Percentiles rank a stretch among this genome's conserved stretches.
Conservation (phyloP, 2,797 vertebrate species). For the Onychomys leucogaster region DNA sequence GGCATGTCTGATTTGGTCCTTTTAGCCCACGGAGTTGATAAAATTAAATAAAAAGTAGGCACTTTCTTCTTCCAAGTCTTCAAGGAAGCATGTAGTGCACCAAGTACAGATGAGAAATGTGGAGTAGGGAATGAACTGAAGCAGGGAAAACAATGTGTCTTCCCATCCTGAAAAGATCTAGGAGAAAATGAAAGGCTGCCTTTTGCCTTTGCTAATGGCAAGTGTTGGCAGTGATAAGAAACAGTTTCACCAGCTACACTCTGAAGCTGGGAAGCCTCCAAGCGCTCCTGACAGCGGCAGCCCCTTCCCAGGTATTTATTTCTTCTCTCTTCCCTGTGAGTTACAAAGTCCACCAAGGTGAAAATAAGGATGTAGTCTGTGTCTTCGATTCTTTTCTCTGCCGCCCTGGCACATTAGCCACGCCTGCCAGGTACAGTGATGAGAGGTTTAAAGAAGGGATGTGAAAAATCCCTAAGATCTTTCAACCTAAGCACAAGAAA, state of each 20-base stretch:
- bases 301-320: background rate
- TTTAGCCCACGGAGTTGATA: background rate
- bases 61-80: conserved; percentile 27
- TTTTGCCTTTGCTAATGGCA: background rate
- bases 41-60: background rate
- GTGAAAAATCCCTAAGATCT: background rate
- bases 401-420: background rate
- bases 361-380: background rate
- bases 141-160: background rate
- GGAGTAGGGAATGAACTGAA: background rate
- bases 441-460: background rate
- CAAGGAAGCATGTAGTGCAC: background rate
- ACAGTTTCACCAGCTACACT: background rate
- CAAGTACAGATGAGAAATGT: background rate
- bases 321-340: background rate
- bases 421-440: background rate
- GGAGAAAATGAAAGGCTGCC: background rate
- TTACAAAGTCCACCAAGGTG: background rate
- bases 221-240: background rate
- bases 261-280: background rate
- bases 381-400: background rate
- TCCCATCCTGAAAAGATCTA: background rate
- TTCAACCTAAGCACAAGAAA: background rate
- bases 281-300: no score
- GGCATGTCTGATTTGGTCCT: background rate